These are phyloP conservation scores for Malthinus seriepunctatus DNA, from an alignment of 2,888 invertebrate genomes.

Conservation along the genomic window DNA sequence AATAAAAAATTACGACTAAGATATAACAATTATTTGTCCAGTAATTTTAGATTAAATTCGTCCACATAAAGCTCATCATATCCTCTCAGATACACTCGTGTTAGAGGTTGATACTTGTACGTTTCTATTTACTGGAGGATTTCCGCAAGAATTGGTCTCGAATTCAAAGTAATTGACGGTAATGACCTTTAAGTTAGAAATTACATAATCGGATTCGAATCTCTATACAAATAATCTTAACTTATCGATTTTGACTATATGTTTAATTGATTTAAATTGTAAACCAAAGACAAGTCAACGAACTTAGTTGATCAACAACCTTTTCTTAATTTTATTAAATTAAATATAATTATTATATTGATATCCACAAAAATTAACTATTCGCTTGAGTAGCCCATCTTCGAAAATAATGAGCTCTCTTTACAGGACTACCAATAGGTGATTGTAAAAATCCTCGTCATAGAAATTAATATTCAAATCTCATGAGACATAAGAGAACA, in stretches of 20 bases:
- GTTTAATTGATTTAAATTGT: not conserved
- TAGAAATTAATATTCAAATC: too few relatives aligned
- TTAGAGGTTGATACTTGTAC: conserved; percentile 1
- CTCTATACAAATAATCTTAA: not conserved
- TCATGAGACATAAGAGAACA: too few relatives aligned
- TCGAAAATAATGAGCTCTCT: too few relatives aligned
- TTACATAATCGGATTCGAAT: conserved; percentile 3
- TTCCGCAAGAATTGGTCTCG: conserved; percentile 8
- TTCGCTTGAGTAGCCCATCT: too few relatives aligned
- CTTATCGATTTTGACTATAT: conserved; percentile 1
- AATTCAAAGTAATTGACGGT: conserved; percentile 10
- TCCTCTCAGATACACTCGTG: too few relatives aligned
- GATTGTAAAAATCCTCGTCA: too few relatives aligned
- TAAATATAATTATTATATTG: too few relatives aligned
- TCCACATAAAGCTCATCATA: not conserved
- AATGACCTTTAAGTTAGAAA: not conserved
- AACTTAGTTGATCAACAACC: not conserved
- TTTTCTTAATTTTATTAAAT: too few relatives aligned
- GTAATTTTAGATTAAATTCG: not conserved
- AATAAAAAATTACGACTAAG: not conserved
- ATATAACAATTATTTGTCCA: not conserved
- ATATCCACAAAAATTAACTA: too few relatives aligned
- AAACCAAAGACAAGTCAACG: not conserved
- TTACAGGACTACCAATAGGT: too few relatives aligned
- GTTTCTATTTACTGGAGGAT: conserved; percentile 6